Evolutionary conservation across 92 coral and sea anemone genomes (phyloP).

Genomic region (Muricea muricata): DNA sequence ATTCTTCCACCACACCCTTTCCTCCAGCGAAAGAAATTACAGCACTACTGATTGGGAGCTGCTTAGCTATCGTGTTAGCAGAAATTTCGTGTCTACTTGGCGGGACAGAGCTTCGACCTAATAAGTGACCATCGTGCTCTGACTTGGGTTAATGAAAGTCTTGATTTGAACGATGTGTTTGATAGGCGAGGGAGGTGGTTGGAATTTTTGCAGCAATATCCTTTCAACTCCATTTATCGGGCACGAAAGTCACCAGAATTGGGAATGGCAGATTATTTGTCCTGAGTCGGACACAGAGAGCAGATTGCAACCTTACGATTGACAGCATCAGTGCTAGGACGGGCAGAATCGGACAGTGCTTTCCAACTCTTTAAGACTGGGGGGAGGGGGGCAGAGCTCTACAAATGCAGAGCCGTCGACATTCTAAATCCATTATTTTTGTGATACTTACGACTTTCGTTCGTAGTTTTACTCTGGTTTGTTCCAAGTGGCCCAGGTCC

Average conservation of each 20-base stretch:
- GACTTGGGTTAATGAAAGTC: conserved; percentile 27
- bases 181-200: too few species aligned
- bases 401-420: too few species aligned
- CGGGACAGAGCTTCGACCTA: background rate
- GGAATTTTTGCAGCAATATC: conserved; percentile 11
- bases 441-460: too few species aligned
- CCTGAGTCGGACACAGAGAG: conserved; percentile 3
- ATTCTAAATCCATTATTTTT: too few species aligned
- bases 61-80: background rate
- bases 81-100: conserved; percentile 14
- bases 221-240: conserved; percentile 26
- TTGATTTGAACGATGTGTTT: background rate
- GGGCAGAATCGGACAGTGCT: conserved; percentile 6
- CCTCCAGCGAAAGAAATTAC: conserved; percentile 16
- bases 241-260: conserved; percentile 12
- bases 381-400: too few species aligned
- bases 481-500: too few species aligned
- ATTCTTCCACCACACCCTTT: conserved; percentile 17
- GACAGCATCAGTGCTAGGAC: background rate
- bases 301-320: conserved; percentile 11
- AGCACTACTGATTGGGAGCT: background rate
- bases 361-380: conserved; percentile 10
- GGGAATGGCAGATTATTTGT: conserved; percentile 26
- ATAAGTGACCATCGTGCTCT: conserved; percentile 3
- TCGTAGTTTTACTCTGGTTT: too few species aligned